Evolutionary conservation across 2,797 vertebrate genomes (phyloP).

Genomic region (Tolypeutes matacus): DNA sequence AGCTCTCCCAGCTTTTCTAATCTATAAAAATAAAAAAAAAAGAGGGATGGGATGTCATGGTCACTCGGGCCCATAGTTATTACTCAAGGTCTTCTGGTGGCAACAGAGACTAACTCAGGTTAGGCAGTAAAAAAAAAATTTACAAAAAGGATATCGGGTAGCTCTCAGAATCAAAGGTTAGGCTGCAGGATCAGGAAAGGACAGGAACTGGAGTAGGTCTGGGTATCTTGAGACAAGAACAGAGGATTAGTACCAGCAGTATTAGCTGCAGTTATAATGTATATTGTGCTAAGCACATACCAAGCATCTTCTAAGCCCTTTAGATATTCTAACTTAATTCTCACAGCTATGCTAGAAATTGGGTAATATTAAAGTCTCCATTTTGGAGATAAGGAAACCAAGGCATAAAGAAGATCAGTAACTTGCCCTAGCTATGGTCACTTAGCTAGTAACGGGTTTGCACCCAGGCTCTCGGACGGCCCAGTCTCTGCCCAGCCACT

Average conservation of each 20-base stretch:
- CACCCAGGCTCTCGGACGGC: background rate
- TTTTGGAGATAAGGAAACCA: slow-evolving; percentile 9
- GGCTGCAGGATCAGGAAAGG: background rate
- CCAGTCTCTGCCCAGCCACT: background rate
- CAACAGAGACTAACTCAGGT: slow-evolving; percentile 1
- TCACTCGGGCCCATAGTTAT: background rate
- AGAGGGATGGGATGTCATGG: background rate
- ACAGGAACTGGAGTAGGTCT: background rate
- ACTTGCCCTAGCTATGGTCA: background rate
- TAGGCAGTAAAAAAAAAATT: background rate
- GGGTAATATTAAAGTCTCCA: background rate
- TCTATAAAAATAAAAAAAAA: slow-evolving; percentile 10
- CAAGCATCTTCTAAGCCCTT: background rate
- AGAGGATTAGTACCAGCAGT: background rate
- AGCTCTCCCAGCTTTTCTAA: slow-evolving; percentile 5
- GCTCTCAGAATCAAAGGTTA: slow-evolving; percentile 32
- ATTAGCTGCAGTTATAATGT: background rate
- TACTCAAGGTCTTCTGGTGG: background rate
- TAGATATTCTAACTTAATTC: background rate
- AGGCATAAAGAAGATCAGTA: background rate
- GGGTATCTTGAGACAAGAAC: background rate
- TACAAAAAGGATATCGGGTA: background rate
- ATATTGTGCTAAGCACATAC: background rate
- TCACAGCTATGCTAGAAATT: background rate
- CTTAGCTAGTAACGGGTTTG: background rate